Evolutionary conservation across 2,888 invertebrate genomes (phyloP), one percentile per base, ranked within the genome.

Genomic region (Sinhomidia bicolor): DNA sequence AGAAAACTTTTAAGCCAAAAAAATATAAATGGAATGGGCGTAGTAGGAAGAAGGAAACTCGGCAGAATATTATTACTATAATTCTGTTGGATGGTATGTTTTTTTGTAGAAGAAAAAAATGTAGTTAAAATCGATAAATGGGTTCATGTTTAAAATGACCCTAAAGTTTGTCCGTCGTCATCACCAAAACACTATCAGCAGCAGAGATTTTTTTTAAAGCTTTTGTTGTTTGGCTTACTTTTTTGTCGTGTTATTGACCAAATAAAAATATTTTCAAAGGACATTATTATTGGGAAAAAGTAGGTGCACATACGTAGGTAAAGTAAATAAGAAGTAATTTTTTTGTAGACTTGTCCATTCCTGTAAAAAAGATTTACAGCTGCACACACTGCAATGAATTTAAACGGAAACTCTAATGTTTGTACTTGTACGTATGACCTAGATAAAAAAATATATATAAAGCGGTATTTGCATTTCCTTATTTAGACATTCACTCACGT

Each of bases 391-490:
- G n/a, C n/a, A n/a, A n/a, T n/a, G 29, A 36, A 36, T 65, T 5
- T 26, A 65, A 36, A 65, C 65, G 60, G 60, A 65, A 65, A 65
- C 20, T 20, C 9, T 3, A 41, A 20, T 26, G 14, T 7, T 12
- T 20, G 6, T 60, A 5, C 12, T 1, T 68, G 7, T 29, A 17
- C 44, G 10, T 71, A 4, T 71, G 71, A 36, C 36, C 41, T 71
- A 71, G 20, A 29, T 62, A 29, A 62, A 71, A 41, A 36, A 71
- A 3, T 12, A 71, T 26, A 12, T 29, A 41, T 17, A 71, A 71
- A 41, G 20, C 9, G 6, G 17, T 71, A 71, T 71, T 71, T 71
- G 41, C 71, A 71, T 71, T 71, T 71, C 71, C 71, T 36, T 36
- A 71, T 71, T 71, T 71, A 20, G 20, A 41, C 20, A 62, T 65